Evolutionary conservation across 2,113 vertebrate genomes (phyloP).

Genomic region (Cathartes aura): DNA sequence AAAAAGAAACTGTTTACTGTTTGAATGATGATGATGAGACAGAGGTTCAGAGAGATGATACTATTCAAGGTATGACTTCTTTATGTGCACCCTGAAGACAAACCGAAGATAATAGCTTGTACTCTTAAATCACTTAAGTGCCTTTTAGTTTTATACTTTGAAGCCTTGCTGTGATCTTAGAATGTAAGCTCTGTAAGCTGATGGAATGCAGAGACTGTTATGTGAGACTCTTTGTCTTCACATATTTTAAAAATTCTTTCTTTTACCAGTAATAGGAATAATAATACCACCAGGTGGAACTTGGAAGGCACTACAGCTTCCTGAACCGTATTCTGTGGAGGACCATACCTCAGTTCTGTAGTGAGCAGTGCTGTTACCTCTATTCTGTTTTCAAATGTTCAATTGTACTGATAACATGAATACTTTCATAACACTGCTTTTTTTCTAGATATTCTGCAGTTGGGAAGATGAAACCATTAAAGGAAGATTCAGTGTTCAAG

Average conservation of each 20-base stretch:
- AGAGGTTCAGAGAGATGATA: conserved; percentile 89
- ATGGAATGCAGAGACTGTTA: background rate
- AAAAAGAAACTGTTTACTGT: conserved; percentile 90
- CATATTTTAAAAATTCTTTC: background rate
- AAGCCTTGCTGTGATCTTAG: background rate
- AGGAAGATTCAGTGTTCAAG: background rate
- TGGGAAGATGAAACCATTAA: background rate
- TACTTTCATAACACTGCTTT: background rate
- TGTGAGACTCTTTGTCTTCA: background rate
- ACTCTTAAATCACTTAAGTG: background rate
- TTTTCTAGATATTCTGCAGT: background rate
- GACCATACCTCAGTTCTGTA: background rate
- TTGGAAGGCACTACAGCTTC: background rate
- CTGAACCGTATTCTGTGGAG: background rate
- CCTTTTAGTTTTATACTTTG: background rate
- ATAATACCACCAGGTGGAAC: background rate
- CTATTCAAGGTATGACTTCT: conserved; percentile 85
- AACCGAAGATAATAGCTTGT: background rate
- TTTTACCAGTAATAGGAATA: background rate
- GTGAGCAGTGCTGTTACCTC: background rate
- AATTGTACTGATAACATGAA: background rate
- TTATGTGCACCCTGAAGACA: background rate
- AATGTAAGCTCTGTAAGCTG: background rate
- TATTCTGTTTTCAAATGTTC: background rate
- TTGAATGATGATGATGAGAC: conserved; percentile 95